Evolutionary conservation across 2,888 invertebrate genomes (phyloP).

Genomic region (Papilio gigon): DNA sequence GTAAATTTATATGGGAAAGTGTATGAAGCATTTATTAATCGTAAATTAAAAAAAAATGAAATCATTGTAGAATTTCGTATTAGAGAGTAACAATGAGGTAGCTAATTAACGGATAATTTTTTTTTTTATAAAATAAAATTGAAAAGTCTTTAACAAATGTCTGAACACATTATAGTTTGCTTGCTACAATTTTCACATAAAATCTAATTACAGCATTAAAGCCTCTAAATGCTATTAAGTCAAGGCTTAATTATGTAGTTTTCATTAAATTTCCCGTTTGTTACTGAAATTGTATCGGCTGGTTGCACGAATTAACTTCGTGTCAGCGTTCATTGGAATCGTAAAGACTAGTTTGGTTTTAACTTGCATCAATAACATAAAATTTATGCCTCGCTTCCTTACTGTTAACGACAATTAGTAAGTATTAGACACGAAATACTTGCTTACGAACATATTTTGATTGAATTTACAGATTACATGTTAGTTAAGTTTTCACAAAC

Average conservation of each 20-base stretch:
- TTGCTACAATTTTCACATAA: slow-evolving; percentile 26
- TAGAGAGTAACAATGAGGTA: too few relatives aligned
- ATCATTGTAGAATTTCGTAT: too few relatives aligned
- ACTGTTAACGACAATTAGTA: slow-evolving; percentile 23
- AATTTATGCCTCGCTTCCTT: slow-evolving; percentile 16
- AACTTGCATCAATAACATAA: slow-evolving; percentile 1
- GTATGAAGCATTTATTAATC: too few relatives aligned
- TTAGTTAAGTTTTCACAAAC: not conserved
- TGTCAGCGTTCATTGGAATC: slow-evolving; percentile 18
- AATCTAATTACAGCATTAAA: slow-evolving; percentile 26
- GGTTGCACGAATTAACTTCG: slow-evolving; percentile 26
- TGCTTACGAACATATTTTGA: not conserved
- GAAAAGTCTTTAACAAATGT: not conserved
- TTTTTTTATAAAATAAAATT: not conserved
- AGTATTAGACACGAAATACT: slow-evolving; percentile 16
- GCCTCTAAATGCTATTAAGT: slow-evolving; percentile 16
- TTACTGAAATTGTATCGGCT: slow-evolving; percentile 29
- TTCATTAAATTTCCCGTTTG: slow-evolving; percentile 31
- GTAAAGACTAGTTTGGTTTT: slow-evolving; percentile 20
- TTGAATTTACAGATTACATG: too few relatives aligned
- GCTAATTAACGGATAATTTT: too few relatives aligned
- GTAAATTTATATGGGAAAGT: too few relatives aligned
- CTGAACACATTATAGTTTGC: too few relatives aligned
- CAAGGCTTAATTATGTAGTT: slow-evolving; percentile 31
- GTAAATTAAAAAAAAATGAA: too few relatives aligned